Percentiles rank a stretch among this genome's conserved stretches.
phyloP scores from a whole-genome alignment of 2,888 invertebrate species.

The Branchinecta sandiegonensis region DNA sequence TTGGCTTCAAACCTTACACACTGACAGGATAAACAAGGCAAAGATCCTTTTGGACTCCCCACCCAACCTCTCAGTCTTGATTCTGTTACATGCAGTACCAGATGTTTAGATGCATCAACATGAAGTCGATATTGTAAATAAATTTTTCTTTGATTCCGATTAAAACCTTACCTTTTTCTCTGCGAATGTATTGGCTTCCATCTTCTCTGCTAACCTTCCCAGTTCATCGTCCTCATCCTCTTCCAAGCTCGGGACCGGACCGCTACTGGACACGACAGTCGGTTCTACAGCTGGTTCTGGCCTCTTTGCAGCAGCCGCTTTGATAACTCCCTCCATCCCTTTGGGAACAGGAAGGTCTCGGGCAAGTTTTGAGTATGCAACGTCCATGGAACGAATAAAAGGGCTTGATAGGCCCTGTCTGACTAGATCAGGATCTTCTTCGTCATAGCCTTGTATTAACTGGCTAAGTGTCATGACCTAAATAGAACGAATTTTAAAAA shows the following conservation, averaged over 20 bases:
- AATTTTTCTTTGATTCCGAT: too few species aligned
- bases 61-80: too few species aligned
- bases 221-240: conserved; percentile 1
- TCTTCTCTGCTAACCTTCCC: background rate
- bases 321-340: conserved; percentile 36
- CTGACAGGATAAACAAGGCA: too few species aligned
- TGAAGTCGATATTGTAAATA: too few species aligned
- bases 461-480: conserved; percentile 9
- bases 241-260: background rate
- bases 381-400: conserved; percentile 82
- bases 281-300: background rate
- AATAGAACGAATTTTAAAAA: too few species aligned
- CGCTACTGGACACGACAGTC: background rate
- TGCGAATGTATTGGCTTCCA: background rate
- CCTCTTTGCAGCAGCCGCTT: conserved; percentile 24
- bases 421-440: conserved; percentile 69
- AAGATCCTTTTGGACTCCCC: too few species aligned
- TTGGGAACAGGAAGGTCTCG: conserved; percentile 49
- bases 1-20: too few species aligned
- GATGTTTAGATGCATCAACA: too few species aligned
- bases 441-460: conserved; percentile 45
- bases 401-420: conserved; percentile 53
- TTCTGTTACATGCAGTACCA: too few species aligned
- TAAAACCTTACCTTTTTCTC: too few species aligned
- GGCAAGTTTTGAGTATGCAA: conserved; percentile 61